Base-by-base conservation (phyloP, 2,888 invertebrate genomes). In the Clivina fossor region DNA sequence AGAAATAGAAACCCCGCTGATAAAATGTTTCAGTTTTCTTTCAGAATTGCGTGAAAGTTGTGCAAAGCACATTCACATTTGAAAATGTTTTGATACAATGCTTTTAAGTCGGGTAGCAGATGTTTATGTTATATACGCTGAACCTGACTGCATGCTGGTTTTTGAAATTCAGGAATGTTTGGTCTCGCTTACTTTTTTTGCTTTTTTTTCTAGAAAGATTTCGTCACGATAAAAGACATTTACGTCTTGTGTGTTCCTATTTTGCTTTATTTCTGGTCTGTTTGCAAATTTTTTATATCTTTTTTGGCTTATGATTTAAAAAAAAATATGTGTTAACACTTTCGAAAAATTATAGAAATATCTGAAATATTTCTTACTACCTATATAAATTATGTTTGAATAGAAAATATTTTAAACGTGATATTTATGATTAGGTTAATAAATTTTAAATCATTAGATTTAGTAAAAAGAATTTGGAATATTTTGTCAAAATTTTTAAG, bases 51-150 rank as follows among this genome's bases (percentile, higher is more conserved):
- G 49, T 38, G 38, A 49, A 37, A 38, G 48, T 35, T 15, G 19
- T 48, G 22, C 48, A 26, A 8, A 26, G 26, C 26, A 5, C 26
- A 26, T 11, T 15, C 32, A 32, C 15, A 37, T 49, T 49, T 49
- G 49, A 49, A n/a, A 49, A 51, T 51, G 51, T 51, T 51, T 51
- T 51, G 51, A 51, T 51, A 41, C 51, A 51, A 51, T 43, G 51
- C 51, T 51, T 28, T 44, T 44, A 44, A 30, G 30, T 28, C 26
- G 16, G n/a, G n/a, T n/a, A n/a, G 30, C 44, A 44, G 44, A 28
- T 44, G 44, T 44, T 44, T 44, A 44, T 19, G 19, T n/a, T n/a
- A 4, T 38, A 3, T 20, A 16, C 18, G 20, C 2, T 37, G 16
- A 37, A 37, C 37, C 37, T 37, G 37, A 18, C 37, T 37, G 13